phyloP scores from a whole-genome alignment of 2,888 invertebrate species.

The Agonopterix alstromeriana region DNA sequence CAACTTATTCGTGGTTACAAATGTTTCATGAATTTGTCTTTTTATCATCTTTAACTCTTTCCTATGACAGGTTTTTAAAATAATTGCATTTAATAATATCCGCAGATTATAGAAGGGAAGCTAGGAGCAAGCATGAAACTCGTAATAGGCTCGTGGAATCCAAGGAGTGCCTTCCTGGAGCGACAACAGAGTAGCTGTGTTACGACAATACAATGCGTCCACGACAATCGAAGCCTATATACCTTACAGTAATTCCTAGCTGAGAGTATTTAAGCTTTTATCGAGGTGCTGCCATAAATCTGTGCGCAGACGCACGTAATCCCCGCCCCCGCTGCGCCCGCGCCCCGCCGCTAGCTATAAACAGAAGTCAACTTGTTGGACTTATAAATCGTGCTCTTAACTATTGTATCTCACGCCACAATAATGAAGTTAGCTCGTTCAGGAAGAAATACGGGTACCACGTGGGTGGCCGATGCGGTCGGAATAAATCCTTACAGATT shows the following conservation, averaged over 20 bases:
- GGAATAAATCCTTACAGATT: slow-evolving; percentile 65
- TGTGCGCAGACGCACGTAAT: slow-evolving; percentile 68
- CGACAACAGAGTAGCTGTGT: not conserved
- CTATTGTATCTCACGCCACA: slow-evolving; percentile 76
- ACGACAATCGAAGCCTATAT: slow-evolving; percentile 20
- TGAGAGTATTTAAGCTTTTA: slow-evolving; percentile 74
- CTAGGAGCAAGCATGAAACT: no score
- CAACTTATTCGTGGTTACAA: no score
- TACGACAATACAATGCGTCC: slow-evolving; percentile 21
- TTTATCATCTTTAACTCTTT: no score
- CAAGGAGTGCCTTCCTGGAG: no score
- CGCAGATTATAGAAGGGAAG: no score
- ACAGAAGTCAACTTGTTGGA: slow-evolving; percentile 76
- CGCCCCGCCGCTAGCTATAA: slow-evolving; percentile 67
- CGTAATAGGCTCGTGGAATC: no score
- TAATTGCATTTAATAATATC: no score
- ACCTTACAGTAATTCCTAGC: slow-evolving; percentile 54
- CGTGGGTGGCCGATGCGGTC: slow-evolving; percentile 68
- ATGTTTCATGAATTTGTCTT: no score
- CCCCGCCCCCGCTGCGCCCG: slow-evolving; percentile 63
- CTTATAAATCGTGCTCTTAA: slow-evolving; percentile 76
- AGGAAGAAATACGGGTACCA: slow-evolving; percentile 70
- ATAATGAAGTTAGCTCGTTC: slow-evolving; percentile 77
- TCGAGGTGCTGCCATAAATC: slow-evolving; percentile 70
- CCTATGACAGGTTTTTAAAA: no score